phyloP scores from a whole-genome alignment of 2,113 vertebrate species.

The Tringa solitaria region DNA sequence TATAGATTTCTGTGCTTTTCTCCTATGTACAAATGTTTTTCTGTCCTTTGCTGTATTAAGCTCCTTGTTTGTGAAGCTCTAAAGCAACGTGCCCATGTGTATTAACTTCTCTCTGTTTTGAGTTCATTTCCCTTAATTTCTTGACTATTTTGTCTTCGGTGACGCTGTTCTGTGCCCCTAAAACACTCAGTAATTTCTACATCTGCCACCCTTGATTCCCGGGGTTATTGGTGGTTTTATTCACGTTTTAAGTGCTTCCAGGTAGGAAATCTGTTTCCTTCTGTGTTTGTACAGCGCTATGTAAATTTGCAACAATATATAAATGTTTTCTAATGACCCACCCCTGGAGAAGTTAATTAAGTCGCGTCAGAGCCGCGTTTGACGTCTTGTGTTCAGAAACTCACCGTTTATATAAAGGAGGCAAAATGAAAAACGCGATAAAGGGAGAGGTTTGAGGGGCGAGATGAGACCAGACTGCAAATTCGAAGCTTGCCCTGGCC shows the following conservation, averaged over 20 bases:
- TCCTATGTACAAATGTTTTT: fast-evolving
- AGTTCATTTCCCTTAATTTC: background rate
- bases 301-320: background rate
- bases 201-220: background rate
- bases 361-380: background rate
- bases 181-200: background rate
- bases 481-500: background rate
- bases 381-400: background rate
- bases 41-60: too few species aligned
- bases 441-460: background rate
- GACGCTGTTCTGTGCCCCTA: too few species aligned
- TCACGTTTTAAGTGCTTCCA: background rate
- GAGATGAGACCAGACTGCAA: conserved; percentile 19
- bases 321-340: background rate
- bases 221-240: background rate
- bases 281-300: background rate
- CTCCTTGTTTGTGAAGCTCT: background rate
- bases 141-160: background rate
- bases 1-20: background rate
- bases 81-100: background rate
- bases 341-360: background rate
- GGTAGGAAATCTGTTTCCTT: background rate
- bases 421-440: background rate
- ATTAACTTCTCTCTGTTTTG: background rate
- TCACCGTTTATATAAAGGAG: background rate